Conservation (phyloP, 2,797 vertebrate genomes). For the Sarcoramphus papa region DNA sequence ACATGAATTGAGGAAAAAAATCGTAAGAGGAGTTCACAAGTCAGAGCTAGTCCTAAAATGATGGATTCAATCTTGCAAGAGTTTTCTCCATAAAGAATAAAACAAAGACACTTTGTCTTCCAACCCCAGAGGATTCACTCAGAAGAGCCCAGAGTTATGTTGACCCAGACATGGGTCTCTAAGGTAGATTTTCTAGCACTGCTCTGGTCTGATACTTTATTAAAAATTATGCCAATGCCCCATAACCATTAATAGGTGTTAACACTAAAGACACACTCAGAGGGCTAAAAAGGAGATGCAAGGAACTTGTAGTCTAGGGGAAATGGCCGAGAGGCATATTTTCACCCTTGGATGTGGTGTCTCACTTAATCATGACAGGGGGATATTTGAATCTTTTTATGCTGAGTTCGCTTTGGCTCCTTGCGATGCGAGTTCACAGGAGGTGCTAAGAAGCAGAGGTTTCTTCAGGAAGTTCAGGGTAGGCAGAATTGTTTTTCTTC, state of each 20-base stretch:
- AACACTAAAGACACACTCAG: neutral
- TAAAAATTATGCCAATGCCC: neutral
- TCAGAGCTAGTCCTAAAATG: neutral
- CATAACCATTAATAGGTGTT: neutral
- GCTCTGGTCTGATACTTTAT: neutral
- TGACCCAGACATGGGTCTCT: neutral
- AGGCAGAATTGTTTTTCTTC: constrained; percentile 38
- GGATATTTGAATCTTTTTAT: constrained; percentile 24
- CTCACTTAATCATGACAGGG: neutral
- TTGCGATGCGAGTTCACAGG: neutral
- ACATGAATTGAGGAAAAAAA: neutral
- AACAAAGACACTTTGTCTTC: neutral
- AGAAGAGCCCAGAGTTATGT: neutral
- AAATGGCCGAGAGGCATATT: constrained; percentile 22
- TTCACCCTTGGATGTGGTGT: neutral
- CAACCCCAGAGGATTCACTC: neutral
- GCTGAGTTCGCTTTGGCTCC: neutral
- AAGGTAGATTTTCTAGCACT: neutral
- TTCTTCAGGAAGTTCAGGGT: constrained; percentile 35
- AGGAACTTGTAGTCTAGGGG: neutral
- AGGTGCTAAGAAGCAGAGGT: neutral
- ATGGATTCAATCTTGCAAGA: neutral
- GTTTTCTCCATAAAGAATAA: neutral
- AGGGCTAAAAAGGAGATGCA: neutral
- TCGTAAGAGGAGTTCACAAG: neutral